phyloP scores from a whole-genome alignment of 2,113 vertebrate genomes.

The Ciconia boyciana region DNA sequence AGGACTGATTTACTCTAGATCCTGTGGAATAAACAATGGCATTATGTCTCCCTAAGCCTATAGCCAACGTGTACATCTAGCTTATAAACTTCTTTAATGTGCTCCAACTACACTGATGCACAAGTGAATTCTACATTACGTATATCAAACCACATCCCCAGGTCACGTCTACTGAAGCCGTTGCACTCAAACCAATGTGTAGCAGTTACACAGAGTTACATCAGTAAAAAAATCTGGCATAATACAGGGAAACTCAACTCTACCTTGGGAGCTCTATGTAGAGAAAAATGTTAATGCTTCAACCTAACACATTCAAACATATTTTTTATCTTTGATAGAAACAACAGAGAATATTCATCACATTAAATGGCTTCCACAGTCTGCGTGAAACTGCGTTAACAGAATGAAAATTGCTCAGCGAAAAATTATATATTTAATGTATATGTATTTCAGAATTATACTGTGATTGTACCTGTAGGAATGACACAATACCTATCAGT shows the following conservation, averaged over 20 bases:
- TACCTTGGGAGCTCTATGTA: not conserved
- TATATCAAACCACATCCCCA: not conserved
- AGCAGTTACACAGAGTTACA: not conserved
- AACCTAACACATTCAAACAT: not conserved
- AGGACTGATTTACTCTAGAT: not conserved
- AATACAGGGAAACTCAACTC: not conserved
- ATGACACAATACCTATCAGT: not conserved
- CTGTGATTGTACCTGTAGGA: not conserved
- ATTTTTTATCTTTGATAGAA: not conserved
- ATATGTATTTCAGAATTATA: not conserved
- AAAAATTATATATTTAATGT: not conserved
- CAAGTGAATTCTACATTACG: not conserved
- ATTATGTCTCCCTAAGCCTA: not conserved
- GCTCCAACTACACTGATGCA: not conserved
- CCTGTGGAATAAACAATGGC: not conserved
- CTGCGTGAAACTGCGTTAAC: not conserved
- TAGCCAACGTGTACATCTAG: fast-evolving
- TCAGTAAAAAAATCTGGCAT: not conserved
- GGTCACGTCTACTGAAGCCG: not conserved
- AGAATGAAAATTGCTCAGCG: not conserved
- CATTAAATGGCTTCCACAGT: not conserved
- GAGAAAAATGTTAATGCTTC: not conserved
- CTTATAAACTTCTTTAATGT: not conserved
- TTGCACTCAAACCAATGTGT: not conserved
- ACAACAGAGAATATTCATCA: not conserved